These are phyloP conservation scores for Nasonia giraulti DNA, from an alignment of 1,140 invertebrate genomes.

Conservation along the genomic window DNA sequence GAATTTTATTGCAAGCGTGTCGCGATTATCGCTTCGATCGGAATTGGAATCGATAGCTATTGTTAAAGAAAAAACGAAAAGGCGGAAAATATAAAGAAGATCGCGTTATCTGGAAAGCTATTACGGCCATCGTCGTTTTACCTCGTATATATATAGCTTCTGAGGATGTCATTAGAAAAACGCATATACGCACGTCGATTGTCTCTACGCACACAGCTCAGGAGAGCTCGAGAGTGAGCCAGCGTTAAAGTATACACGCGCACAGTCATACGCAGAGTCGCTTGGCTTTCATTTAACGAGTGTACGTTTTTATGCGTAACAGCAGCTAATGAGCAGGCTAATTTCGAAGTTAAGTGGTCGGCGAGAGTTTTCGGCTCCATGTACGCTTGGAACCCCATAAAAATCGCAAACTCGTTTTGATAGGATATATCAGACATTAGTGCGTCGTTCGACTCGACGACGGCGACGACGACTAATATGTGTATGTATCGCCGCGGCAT, in stretches of 20 bases:
- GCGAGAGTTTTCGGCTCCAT: neutral
- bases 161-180: conserved; percentile 46
- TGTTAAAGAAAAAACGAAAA: neutral
- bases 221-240: neutral
- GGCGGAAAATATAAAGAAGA: neutral
- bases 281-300: conserved; percentile 41
- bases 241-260: neutral
- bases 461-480: neutral
- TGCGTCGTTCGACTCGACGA: neutral
- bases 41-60: too few relatives aligned
- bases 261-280: neutral
- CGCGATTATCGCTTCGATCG: too few relatives aligned
- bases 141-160: neutral
- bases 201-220: neutral
- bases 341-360: conserved; percentile 42
- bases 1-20: too few relatives aligned
- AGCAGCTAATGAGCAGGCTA: conserved; percentile 38
- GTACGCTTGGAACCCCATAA: conserved; percentile 18
- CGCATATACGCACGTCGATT: conserved; percentile 8
- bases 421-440: conserved; percentile 26
- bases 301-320: conserved; percentile 37
- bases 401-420: conserved; percentile 45
- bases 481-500: neutral
- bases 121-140: conserved; percentile 24
- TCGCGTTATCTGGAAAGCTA: conserved; percentile 32